These are phyloP conservation scores for Bedellia somnulentella DNA, from an alignment of 2,888 invertebrate genomes.

Conservation along the genomic window DNA sequence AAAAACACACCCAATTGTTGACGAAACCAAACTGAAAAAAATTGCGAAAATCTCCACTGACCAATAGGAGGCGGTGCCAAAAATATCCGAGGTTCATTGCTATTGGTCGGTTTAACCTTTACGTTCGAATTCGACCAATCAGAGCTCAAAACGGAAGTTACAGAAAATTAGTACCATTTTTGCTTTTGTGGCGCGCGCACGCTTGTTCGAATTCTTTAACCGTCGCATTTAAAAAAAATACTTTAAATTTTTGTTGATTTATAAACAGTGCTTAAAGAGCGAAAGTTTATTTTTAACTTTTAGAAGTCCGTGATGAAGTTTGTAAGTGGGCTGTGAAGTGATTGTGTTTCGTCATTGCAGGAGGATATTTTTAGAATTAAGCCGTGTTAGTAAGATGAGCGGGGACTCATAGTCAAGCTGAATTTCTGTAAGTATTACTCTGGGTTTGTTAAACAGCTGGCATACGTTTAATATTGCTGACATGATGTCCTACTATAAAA, in stretches of 20 bases:
- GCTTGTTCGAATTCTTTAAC: constrained; percentile 24
- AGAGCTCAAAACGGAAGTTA: constrained; percentile 28
- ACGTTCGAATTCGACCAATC: constrained; percentile 32
- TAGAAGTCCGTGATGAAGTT: constrained; percentile 12
- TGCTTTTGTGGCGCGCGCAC: constrained; percentile 27
- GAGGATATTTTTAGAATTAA: constrained; percentile 51
- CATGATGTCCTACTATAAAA: too few relatives aligned
- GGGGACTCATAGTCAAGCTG: too few relatives aligned
- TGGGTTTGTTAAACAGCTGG: too few relatives aligned
- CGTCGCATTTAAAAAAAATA: constrained; percentile 19
- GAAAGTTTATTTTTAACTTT: constrained; percentile 16
- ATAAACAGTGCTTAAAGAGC: constrained; percentile 18
- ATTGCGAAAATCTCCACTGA: constrained; percentile 38
- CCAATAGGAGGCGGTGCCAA: constrained; percentile 50
- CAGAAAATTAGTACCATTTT: constrained; percentile 54
- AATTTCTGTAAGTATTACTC: too few relatives aligned
- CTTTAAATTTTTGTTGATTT: constrained; percentile 11
- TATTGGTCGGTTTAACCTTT: constrained; percentile 29
- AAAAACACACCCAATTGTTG: constrained; percentile 46
- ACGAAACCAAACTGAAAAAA: constrained; percentile 47
- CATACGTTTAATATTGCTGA: too few relatives aligned
- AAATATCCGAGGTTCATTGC: constrained; percentile 14
- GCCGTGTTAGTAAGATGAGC: too few relatives aligned
- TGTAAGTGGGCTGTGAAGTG: constrained; percentile 9
- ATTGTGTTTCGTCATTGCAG: constrained; percentile 43